Evolutionary conservation across 1,140 invertebrate species (phyloP).

Genomic region (Colletes latitarsis): DNA sequence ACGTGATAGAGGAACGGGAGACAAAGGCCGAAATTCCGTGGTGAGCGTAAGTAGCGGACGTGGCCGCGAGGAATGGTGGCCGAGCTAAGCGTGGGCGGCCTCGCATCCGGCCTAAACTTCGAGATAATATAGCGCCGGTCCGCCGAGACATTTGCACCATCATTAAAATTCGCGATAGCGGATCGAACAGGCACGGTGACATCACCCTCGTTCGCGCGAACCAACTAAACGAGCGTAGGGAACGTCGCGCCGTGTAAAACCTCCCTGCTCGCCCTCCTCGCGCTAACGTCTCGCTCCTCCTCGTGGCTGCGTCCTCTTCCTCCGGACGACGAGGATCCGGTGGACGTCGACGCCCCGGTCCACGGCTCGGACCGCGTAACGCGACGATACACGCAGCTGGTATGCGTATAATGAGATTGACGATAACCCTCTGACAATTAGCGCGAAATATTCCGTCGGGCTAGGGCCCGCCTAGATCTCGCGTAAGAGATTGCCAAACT

Average conservation of each 20-base stretch:
- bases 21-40: constrained; percentile 61
- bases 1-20: background rate
- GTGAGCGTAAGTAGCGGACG: constrained; percentile 44
- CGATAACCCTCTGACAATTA: constrained; percentile 78
- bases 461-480: constrained; percentile 7
- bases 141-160: constrained; percentile 80
- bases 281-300: constrained; percentile 2
- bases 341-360: constrained; percentile 14
- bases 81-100: constrained; percentile 77
- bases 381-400: constrained; percentile 71
- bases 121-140: constrained; percentile 81
- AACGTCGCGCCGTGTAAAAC: constrained; percentile 70
- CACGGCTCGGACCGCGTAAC: constrained; percentile 29
- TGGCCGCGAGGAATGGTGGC: constrained; percentile 47
- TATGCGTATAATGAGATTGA: constrained; percentile 77
- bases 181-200: constrained; percentile 80
- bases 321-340: background rate
- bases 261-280: constrained; percentile 54
- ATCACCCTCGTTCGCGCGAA: constrained; percentile 79
- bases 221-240: constrained; percentile 78
- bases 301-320: background rate
- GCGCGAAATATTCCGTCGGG: constrained; percentile 63
- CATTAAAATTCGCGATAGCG: constrained; percentile 82
- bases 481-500: background rate
- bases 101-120: constrained; percentile 79